These are phyloP conservation scores for Leucosticte australis DNA, from an alignment of 2,113 vertebrate species.

Conservation along the genomic window DNA sequence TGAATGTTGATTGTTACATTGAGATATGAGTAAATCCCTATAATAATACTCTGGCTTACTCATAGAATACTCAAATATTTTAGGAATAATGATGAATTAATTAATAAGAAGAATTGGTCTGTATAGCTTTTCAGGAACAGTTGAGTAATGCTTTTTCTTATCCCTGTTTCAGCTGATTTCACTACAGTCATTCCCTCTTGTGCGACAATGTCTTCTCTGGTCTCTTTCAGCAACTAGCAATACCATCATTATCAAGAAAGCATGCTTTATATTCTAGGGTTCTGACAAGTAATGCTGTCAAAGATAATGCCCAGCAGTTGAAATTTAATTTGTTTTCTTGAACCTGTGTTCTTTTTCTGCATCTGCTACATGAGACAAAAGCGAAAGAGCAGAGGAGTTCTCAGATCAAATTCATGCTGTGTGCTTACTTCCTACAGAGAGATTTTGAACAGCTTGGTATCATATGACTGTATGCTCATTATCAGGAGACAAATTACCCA, in stretches of 20 bases:
- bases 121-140: background rate
- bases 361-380: background rate
- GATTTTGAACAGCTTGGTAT: background rate
- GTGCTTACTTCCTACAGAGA: background rate
- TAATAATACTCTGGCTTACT: background rate
- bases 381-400: background rate
- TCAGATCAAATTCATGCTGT: constrained; percentile 12
- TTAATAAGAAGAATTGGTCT: background rate
- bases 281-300: background rate
- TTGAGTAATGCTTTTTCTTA: background rate
- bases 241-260: background rate
- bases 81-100: background rate
- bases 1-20: background rate
- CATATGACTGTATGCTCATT: background rate
- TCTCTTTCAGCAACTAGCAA: background rate
- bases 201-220: background rate
- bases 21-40: background rate
- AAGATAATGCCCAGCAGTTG: background rate
- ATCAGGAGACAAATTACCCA: constrained; percentile 7
- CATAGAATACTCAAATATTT: background rate
- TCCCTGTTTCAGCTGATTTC: background rate
- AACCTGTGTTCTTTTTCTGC: background rate
- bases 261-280: background rate
- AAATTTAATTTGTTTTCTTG: constrained; percentile 13
- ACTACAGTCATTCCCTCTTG: background rate